Base-by-base conservation (phyloP, 2,888 invertebrate species). In the Ophonus ardosiacus region DNA sequence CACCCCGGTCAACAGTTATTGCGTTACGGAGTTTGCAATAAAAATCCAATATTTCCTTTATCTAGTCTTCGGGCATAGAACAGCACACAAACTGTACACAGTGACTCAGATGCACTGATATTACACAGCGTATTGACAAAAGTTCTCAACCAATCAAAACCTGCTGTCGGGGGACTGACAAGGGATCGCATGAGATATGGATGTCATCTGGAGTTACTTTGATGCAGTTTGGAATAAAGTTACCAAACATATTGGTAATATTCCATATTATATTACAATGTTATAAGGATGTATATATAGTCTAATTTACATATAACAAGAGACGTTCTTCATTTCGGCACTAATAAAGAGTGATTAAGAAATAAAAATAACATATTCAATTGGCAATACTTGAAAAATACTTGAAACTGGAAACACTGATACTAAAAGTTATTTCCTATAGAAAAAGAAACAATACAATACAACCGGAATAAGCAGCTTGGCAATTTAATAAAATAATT, bases 31-130 rank as follows among this genome's bases (percentile, higher is more conserved):
- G 57, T 65, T 84, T 65, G 84, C 63, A 84, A 84, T 84, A 84
- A 84, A 84, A 84, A 76, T 61, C 78, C 65, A 84, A 78, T 84
- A 84, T 84, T 81, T 81, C 71, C 57, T 71, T 83, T 83, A 83
- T 83, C 83, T 82, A 56, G 57, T 43, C 15, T 24, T 31, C 63
- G 71, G 56, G 63, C 38, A 71, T 31, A 57, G 71, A 79, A 17
- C 61, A 61, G n/a, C 18, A 7, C 18, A 43, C 40, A 17, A 43
- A 38, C 18, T 43, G 63, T 40, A 79, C 79, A 79, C 61, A 79
- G 78, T 78, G 78, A 78, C 18, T 78, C 78, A 78, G 57, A 78
- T 78, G 56, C 61, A 40, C 63, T 51, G 78, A 84, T 84, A 84
- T 84, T 84, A 76, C 76, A 71, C 21, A 68, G 15, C 59, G 76